Percentiles rank a stretch among this genome's conserved stretches.
Evolutionary conservation across 2,888 invertebrate species (phyloP).

Genomic region (Pachymerium ferrugineum): DNA sequence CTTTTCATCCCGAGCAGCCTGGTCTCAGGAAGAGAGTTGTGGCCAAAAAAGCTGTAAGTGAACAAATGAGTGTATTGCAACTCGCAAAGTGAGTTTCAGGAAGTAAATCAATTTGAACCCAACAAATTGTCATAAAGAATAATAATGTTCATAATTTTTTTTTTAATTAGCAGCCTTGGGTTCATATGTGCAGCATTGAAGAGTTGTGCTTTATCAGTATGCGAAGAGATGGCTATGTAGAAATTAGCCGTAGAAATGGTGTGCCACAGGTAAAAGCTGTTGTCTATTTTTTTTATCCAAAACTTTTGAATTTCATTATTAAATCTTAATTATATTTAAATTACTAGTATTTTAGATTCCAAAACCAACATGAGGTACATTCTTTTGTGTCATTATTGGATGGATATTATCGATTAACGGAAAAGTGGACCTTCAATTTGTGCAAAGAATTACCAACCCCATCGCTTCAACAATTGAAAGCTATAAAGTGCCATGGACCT

Average conservation of each 20-base stretch:
- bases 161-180: conserved; percentile 37
- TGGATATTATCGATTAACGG: conserved; percentile 78
- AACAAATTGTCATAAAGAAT: background rate
- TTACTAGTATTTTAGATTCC: conserved; percentile 36
- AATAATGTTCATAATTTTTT: background rate
- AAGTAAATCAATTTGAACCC: too few relatives aligned
- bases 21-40: conserved; percentile 37
- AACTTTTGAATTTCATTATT: background rate
- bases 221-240: conserved; percentile 61
- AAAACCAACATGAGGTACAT: conserved; percentile 37
- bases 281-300: conserved; percentile 47
- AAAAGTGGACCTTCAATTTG: conserved; percentile 85
- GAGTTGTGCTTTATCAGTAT: conserved; percentile 67
- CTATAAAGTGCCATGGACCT: conserved; percentile 80
- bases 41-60: conserved; percentile 36
- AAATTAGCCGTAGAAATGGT: conserved; percentile 58
- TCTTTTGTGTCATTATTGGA: conserved; percentile 56
- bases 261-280: conserved; percentile 47
- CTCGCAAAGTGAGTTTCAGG: too few relatives aligned
- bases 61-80: too few relatives aligned
- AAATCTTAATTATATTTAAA: background rate
- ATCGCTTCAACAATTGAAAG: conserved; percentile 64
- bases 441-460: conserved; percentile 77
- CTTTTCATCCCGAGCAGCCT: conserved; percentile 37
- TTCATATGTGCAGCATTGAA: conserved; percentile 62